Evolutionary conservation across 1,140 invertebrate species (phyloP).

Genomic region (Maniola jurtina): DNA sequence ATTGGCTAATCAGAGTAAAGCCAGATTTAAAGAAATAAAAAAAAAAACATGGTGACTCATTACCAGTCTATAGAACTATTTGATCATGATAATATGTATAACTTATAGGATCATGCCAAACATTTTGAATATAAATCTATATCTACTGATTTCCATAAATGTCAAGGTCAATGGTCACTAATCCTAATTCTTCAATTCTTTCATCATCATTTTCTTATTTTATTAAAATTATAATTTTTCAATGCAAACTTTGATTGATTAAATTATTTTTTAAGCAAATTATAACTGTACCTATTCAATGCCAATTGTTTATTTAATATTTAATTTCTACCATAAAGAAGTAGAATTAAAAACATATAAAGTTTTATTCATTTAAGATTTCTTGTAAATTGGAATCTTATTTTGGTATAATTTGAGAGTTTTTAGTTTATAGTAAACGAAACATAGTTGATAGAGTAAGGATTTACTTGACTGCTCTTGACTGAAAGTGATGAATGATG

Average conservation of each 20-base stretch:
- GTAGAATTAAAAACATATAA: neutral
- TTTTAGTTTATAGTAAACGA: too few relatives aligned
- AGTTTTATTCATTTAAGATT: too few relatives aligned
- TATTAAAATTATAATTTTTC: neutral
- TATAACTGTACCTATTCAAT: neutral
- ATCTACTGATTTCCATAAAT: neutral
- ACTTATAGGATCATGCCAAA: constrained; percentile 32
- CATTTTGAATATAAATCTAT: constrained; percentile 35
- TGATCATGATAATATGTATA: constrained; percentile 9
- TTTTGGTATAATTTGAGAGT: too few relatives aligned
- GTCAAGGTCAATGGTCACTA: constrained; percentile 3
- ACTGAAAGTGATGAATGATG: too few relatives aligned
- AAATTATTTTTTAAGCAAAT: neutral
- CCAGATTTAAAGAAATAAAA: too few relatives aligned
- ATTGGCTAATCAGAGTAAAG: too few relatives aligned
- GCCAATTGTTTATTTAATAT: neutral
- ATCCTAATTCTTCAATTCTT: constrained; percentile 6
- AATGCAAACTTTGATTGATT: neutral
- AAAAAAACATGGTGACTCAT: too few relatives aligned
- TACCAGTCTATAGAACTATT: neutral
- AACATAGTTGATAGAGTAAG: too few relatives aligned
- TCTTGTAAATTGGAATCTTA: too few relatives aligned
- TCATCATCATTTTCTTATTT: neutral
- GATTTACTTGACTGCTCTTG: too few relatives aligned
- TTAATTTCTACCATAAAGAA: neutral